phyloP scores from a whole-genome alignment of 2,797 vertebrate species.

The Rhodeus uyekii region DNA sequence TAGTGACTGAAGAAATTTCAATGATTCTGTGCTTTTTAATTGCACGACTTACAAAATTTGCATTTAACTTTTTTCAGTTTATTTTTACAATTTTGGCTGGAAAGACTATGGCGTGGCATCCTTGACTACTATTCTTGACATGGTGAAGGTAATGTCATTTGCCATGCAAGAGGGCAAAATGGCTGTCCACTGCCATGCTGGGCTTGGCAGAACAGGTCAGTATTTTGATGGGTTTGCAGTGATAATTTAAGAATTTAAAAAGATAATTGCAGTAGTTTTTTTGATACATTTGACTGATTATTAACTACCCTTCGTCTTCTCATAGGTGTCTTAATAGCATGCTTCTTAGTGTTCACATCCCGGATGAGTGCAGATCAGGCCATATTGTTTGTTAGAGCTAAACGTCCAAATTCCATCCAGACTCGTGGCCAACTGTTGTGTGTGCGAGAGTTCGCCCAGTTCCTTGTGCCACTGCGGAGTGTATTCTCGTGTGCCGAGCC shows the following conservation, averaged over 20 bases:
- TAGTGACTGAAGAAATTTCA: neutral
- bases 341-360: slow-evolving; percentile 94
- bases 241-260: neutral
- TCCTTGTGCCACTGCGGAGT: slow-evolving; percentile 87
- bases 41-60: neutral
- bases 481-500: slow-evolving; percentile 90
- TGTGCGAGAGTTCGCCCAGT: slow-evolving; percentile 92
- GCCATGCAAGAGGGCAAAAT: slow-evolving; percentile 95
- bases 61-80: slow-evolving; percentile 78
- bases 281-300: neutral
- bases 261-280: neutral
- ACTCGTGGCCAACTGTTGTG: slow-evolving; percentile 93
- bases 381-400: slow-evolving; percentile 92
- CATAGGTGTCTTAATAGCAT: slow-evolving; percentile 92
- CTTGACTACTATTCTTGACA: slow-evolving; percentile 93
- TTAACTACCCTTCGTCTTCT: neutral
- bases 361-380: slow-evolving; percentile 96
- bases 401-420: slow-evolving; percentile 95
- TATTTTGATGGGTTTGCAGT: neutral
- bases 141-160: slow-evolving; percentile 98
- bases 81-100: slow-evolving; percentile 99
- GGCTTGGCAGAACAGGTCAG: slow-evolving; percentile 94
- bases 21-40: neutral
- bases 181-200: slow-evolving; percentile 94
- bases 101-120: slow-evolving; percentile 98